Evolutionary conservation across 1,140 invertebrate species (phyloP).

Genomic region (Telenomus remus): DNA sequence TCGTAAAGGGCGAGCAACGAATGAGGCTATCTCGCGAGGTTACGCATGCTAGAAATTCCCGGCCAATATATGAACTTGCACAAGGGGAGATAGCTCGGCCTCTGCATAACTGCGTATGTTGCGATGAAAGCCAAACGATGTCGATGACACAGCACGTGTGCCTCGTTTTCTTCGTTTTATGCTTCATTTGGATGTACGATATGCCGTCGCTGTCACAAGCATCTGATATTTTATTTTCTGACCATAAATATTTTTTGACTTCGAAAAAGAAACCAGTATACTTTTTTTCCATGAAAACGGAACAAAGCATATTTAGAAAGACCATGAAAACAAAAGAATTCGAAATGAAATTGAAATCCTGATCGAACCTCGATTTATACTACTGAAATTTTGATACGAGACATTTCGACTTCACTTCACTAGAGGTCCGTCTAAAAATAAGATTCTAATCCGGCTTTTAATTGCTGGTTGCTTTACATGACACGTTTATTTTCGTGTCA

Average conservation of each 20-base stretch:
- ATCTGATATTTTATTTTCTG: slow-evolving; percentile 16
- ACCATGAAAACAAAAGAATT: too few species aligned
- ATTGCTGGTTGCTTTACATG: background rate
- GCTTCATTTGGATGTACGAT: slow-evolving; percentile 11
- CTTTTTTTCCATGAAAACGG: too few species aligned
- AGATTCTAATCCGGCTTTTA: background rate
- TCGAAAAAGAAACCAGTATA: too few species aligned
- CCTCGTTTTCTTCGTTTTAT: slow-evolving; percentile 36
- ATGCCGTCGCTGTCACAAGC: slow-evolving; percentile 17
- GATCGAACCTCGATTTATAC: too few species aligned
- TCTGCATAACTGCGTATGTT: slow-evolving; percentile 29
- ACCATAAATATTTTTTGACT: background rate
- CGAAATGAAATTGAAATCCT: too few species aligned
- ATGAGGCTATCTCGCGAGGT: slow-evolving; percentile 27
- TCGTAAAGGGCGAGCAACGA: slow-evolving; percentile 35
- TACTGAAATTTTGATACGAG: too few species aligned
- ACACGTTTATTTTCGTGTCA: slow-evolving; percentile 33
- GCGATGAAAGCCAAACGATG: slow-evolving; percentile 47
- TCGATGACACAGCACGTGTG: slow-evolving; percentile 46
- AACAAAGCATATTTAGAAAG: too few species aligned
- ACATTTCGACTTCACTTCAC: too few species aligned
- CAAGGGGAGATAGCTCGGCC: slow-evolving; percentile 28
- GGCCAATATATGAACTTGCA: slow-evolving; percentile 46
- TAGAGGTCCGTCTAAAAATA: background rate
- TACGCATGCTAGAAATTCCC: slow-evolving; percentile 50